Evolutionary conservation across 2,797 vertebrate species (phyloP).

Genomic region (Melanogrammus aeglefinus): DNA sequence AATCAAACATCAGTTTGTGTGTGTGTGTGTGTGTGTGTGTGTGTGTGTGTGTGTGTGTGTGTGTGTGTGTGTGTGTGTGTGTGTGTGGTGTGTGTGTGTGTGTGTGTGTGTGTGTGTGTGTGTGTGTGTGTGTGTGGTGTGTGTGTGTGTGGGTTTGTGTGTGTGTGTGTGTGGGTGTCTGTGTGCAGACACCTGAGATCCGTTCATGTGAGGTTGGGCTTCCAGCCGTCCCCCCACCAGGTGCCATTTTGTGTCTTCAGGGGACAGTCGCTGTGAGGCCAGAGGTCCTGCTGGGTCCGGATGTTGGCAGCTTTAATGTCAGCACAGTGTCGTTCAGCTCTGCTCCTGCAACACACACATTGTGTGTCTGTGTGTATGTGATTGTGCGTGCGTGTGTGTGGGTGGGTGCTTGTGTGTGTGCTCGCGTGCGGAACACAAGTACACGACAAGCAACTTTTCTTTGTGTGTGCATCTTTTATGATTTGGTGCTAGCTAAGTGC

Average conservation of each 20-base stretch:
- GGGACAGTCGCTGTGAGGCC: conserved; percentile 27
- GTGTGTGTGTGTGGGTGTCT: not conserved
- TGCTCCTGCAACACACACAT: conserved; percentile 27
- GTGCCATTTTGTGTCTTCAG: conserved; percentile 8
- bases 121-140: not conserved
- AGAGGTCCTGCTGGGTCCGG: conserved; percentile 3
- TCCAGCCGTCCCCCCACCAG: not conserved
- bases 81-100: conserved; percentile 5
- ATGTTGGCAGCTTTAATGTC: conserved; percentile 38
- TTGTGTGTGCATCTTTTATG: conserved; percentile 40
- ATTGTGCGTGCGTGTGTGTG: conserved; percentile 1
- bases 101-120: not conserved
- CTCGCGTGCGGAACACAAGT: not conserved
- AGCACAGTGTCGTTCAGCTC: conserved; percentile 39
- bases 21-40: conserved; percentile 7
- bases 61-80: not conserved
- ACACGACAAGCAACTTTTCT: too few species aligned
- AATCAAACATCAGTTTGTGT: not conserved
- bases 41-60: not conserved
- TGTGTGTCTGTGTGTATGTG: conserved; percentile 16
- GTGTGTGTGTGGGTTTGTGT: not conserved
- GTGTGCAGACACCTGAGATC: not conserved
- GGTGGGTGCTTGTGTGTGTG: conserved; percentile 16
- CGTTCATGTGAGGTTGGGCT: not conserved
- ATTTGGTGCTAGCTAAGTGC: conserved; percentile 12